Evolutionary conservation across 1,140 invertebrate species (phyloP).

Genomic region (Triops longicaudatus): DNA sequence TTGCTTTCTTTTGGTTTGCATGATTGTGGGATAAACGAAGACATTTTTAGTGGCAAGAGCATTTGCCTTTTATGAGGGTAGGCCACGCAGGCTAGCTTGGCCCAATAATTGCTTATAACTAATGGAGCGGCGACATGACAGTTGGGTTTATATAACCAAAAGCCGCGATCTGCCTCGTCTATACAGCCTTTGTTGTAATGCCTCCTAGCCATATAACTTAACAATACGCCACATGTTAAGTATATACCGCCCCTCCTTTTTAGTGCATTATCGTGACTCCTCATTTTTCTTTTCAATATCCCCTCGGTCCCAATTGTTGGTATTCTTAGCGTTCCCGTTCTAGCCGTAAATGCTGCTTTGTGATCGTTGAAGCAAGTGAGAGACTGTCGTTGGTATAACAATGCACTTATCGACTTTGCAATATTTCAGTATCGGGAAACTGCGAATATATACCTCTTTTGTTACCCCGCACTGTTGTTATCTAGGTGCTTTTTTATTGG

Average conservation of each 20-base stretch:
- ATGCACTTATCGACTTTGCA: neutral
- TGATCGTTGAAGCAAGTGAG: neutral
- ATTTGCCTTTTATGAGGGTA: neutral
- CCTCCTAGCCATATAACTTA: neutral
- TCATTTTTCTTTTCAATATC: neutral
- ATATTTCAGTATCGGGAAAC: neutral
- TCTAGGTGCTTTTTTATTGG: neutral
- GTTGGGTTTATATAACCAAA: neutral
- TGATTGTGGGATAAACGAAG: neutral
- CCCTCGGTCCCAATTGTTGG: neutral
- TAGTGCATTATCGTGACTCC: conserved; percentile 8
- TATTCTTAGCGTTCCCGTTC: neutral
- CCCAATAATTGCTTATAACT: conserved; percentile 12
- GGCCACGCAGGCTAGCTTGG: neutral
- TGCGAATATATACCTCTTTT: neutral
- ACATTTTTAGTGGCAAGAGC: conserved; percentile 7
- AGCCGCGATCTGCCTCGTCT: neutral
- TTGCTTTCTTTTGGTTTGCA: neutral
- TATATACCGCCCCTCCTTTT: neutral
- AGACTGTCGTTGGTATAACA: neutral
- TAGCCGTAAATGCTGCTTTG: neutral
- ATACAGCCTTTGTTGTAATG: neutral
- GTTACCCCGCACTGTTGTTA: neutral
- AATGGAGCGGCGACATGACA: conserved; percentile 14
- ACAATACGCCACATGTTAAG: conserved; percentile 7